Base-by-base conservation (phyloP, 2,888 invertebrate species). In the Thymelicus sylvestris region DNA sequence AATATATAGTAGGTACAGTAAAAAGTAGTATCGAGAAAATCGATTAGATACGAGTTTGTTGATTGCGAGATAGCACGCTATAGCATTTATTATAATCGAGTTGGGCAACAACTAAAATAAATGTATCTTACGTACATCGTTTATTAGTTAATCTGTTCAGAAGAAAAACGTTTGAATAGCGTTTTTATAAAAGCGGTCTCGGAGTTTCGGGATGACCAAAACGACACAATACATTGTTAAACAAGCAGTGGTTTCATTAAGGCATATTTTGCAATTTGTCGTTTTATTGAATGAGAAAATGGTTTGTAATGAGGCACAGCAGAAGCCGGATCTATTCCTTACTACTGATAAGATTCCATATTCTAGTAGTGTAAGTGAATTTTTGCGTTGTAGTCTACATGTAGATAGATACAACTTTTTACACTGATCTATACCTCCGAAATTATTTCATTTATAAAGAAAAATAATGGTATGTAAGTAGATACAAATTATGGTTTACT, bases 61-160 rank as follows among this genome's bases (percentile, higher is more conserved):
- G 52, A 65, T 52, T 39, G 39, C 24, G 52, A 50, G 39, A n/a
- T 38, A 44, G 44, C 44, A 62, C 38, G 44, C 47, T 31, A 38
- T 12, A 65, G 67, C 64, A 67, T 67, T 66, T 67, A 68, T 60
- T 55, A 48, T 60, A 10, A 41, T 67, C 24, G 52, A 41, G 24
- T 39, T 65, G n/a, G n/a, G 48, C 57, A 38, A 59, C 57, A 64
- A 60, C 70, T 70, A 70, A 70, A 65, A 70, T 60, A 60, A 65
- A 65, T 70, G 65, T 70, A 70, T 70, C 41, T 8, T 41, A 10
- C 38, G 60, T 70, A 70, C 70, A 70, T 70, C 70, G 65, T 59
- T 70, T 65, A 65, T 70, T 70, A 70, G 70, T 70, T 59, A 10
- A 44, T 19, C n/a, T 47, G 44, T 24, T 57, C 10, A 19, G 47